Percentiles rank a stretch among this genome's conserved stretches.
These are phyloP conservation scores for Uloborus diversus DNA, from an alignment of 1,140 invertebrate species.

Conservation along the genomic window DNA sequence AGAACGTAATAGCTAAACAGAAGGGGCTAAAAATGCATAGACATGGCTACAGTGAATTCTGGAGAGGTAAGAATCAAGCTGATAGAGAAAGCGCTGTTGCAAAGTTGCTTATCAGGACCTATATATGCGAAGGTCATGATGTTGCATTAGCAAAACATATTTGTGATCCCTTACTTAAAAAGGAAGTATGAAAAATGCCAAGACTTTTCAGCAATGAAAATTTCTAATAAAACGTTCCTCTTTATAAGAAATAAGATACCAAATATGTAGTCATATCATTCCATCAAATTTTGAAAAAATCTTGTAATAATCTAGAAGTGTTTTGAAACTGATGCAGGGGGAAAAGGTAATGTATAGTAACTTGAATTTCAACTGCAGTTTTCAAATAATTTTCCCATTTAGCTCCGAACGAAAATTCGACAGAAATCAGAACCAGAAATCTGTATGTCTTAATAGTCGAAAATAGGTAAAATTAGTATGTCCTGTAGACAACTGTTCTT, in stretches of 20 bases:
- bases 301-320: not conserved
- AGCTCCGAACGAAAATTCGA: too few species aligned
- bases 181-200: not conserved
- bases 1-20: too few species aligned
- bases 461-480: not conserved
- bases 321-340: not conserved
- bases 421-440: too few species aligned
- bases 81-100: not conserved
- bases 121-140: not conserved
- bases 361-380: not conserved
- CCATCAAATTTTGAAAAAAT: too few species aligned
- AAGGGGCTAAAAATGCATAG: not conserved
- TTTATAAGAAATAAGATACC: not conserved
- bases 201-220: not conserved
- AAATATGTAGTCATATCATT: not conserved
- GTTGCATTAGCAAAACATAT: too few species aligned
- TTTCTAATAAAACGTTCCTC: not conserved
- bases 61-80: not conserved
- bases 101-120: not conserved
- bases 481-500: not conserved
- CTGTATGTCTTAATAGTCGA: too few species aligned
- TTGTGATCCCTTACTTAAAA: not conserved
- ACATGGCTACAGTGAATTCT: not conserved
- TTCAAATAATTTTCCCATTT: not conserved
- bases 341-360: too few species aligned